Evolutionary conservation across 2,888 invertebrate species (phyloP).

Genomic region (Chironomus riparius): DNA sequence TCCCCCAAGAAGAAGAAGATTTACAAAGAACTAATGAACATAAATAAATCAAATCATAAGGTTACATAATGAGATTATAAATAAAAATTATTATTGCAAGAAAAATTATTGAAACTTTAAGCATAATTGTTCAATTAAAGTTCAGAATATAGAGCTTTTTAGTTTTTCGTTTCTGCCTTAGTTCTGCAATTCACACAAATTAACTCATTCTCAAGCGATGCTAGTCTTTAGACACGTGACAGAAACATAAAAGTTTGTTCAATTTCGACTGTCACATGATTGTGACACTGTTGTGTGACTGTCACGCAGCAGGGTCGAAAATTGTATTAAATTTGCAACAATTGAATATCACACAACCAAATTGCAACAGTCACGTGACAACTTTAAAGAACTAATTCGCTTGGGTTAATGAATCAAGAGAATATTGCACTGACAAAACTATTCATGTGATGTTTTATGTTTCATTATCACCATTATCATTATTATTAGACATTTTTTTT

Average conservation of each 20-base stretch:
- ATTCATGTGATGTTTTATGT: not conserved
- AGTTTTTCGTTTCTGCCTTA: not conserved
- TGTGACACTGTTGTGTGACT: no score
- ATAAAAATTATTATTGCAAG: conserved; percentile 9
- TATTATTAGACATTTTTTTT: no score
- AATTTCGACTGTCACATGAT: not conserved
- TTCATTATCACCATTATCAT: no score
- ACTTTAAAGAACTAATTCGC: no score
- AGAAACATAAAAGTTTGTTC: not conserved
- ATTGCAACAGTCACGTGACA: no score
- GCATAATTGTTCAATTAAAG: conserved; percentile 6
- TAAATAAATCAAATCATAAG: not conserved
- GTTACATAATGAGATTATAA: conserved; percentile 23
- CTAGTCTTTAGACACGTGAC: no score
- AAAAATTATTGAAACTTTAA: conserved; percentile 15
- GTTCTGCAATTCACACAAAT: no score
- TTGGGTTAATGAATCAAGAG: not conserved
- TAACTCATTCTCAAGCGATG: no score
- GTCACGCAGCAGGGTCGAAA: no score
- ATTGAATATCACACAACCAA: no score
- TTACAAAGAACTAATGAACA: not conserved
- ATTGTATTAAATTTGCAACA: no score
- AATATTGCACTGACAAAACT: conserved; percentile 7
- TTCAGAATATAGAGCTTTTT: conserved; percentile 22
- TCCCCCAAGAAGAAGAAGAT: not conserved